These are phyloP conservation scores for Fistularia tabacaria DNA, from an alignment of 2,797 vertebrate species.

Conservation along the genomic window DNA sequence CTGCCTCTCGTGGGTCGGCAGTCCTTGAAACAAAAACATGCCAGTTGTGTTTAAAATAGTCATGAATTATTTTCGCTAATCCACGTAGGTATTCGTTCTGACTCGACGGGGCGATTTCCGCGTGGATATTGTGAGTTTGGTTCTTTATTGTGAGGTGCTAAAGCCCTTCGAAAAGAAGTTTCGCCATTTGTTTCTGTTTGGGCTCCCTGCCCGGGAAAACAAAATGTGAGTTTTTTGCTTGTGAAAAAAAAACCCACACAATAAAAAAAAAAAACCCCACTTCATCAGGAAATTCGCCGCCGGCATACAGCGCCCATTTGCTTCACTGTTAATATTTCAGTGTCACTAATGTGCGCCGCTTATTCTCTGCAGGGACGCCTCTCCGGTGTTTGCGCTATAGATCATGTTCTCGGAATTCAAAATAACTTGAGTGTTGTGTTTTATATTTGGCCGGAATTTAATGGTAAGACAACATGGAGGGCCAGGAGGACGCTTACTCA, in stretches of 20 bases:
- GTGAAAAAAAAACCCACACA: too few relatives aligned
- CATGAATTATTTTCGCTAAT: conserved; percentile 56
- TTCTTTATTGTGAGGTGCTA: conserved; percentile 58
- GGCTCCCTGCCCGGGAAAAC: conserved; percentile 41
- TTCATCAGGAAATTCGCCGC: conserved; percentile 30
- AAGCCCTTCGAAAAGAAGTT: conserved; percentile 52
- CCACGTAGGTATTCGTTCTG: conserved; percentile 58
- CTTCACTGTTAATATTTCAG: conserved; percentile 63
- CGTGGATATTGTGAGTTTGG: conserved; percentile 44
- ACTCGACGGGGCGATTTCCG: conserved; percentile 52
- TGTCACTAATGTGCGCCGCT: conserved; percentile 44
- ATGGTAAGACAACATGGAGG: too few relatives aligned
- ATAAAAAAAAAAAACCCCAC: conserved; percentile 25
- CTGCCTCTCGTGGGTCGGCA: conserved; percentile 30
- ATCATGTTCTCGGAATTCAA: conserved; percentile 39
- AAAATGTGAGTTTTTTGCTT: conserved; percentile 46
- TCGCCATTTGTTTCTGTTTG: conserved; percentile 65
- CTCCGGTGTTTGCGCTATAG: conserved; percentile 23
- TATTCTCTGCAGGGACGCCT: conserved; percentile 33
- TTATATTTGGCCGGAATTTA: too few relatives aligned
- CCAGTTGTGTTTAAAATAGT: conserved; percentile 55
- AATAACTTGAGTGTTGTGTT: background rate
- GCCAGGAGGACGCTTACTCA: too few relatives aligned
- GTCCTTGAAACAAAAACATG: conserved; percentile 51
- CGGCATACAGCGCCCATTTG: conserved; percentile 42